Conservation (phyloP, 1,140 invertebrate species). For the Nilaparvata lugens region DNA sequence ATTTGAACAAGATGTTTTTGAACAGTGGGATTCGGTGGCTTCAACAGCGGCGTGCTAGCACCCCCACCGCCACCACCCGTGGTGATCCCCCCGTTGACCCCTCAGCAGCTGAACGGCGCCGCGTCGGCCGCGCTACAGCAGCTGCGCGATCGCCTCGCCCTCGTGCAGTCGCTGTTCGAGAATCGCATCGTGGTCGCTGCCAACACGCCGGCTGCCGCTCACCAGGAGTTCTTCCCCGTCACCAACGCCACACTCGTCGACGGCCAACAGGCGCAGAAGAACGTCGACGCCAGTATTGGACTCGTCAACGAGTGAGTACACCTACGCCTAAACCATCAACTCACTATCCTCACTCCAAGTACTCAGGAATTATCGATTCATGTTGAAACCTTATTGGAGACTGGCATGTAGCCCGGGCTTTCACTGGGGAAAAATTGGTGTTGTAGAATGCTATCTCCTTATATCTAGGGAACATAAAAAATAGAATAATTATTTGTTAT, state of each 20-base stretch:
- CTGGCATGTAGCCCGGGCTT: too few relatives aligned
- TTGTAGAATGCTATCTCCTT: too few relatives aligned
- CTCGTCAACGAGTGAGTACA: constrained; percentile 38
- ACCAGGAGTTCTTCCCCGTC: constrained; percentile 40
- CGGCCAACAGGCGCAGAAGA: constrained; percentile 35
- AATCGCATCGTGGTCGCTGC: constrained; percentile 32
- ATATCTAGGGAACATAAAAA: too few relatives aligned
- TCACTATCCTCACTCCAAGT: too few relatives aligned
- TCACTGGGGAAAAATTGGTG: too few relatives aligned
- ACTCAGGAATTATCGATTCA: too few relatives aligned
- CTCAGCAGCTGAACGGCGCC: constrained; percentile 29
- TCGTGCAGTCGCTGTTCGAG: constrained; percentile 27
- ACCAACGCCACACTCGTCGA: constrained; percentile 34
- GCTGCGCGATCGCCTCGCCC: constrained; percentile 26
- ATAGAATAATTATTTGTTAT: too few relatives aligned
- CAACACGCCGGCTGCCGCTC: constrained; percentile 33
- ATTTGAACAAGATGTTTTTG: too few relatives aligned
- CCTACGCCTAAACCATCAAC: too few relatives aligned
- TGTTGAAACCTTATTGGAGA: too few relatives aligned
- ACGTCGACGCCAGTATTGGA: constrained; percentile 34
- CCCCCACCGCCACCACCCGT: constrained; percentile 34
- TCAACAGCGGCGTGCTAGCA: constrained; percentile 30
- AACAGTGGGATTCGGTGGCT: constrained; percentile 4
- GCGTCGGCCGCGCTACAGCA: constrained; percentile 26
- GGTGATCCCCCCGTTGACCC: constrained; percentile 29